Conservation (phyloP, 2,888 invertebrate species). For the Stenodera caucasica region DNA sequence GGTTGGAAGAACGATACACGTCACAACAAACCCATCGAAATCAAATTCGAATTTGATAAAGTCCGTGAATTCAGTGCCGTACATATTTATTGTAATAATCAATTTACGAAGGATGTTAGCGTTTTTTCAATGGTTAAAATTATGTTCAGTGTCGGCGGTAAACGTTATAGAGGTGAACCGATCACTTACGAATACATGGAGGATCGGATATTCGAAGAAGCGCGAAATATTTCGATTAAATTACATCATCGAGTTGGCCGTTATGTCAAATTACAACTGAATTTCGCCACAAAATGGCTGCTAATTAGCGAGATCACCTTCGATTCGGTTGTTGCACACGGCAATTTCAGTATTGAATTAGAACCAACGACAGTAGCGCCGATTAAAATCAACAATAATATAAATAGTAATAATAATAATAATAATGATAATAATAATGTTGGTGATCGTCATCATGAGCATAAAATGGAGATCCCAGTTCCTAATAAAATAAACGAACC, state of each 20-base stretch:
- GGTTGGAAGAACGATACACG: slow-evolving; percentile 85
- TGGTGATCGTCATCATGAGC: slow-evolving; percentile 55
- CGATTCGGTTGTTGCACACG: slow-evolving; percentile 75
- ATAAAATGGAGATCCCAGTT: slow-evolving; percentile 64
- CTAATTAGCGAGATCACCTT: slow-evolving; percentile 89
- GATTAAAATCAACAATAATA: slow-evolving; percentile 54
- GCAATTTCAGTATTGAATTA: slow-evolving; percentile 73
- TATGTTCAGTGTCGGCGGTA: slow-evolving; percentile 79
- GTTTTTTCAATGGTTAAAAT: slow-evolving; percentile 79
- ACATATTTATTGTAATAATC: slow-evolving; percentile 82
- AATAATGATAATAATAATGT: slow-evolving; percentile 37
- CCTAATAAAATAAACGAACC: slow-evolving; percentile 71
- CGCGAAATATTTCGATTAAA: slow-evolving; percentile 79
- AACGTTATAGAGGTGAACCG: slow-evolving; percentile 71
- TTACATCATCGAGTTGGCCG: slow-evolving; percentile 79
- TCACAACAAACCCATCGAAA: slow-evolving; percentile 64
- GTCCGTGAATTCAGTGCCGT: slow-evolving; percentile 84
- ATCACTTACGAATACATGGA: slow-evolving; percentile 72
- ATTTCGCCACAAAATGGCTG: slow-evolving; percentile 84
- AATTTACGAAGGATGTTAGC: slow-evolving; percentile 81
- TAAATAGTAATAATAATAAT: background rate
- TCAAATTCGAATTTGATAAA: slow-evolving; percentile 82
- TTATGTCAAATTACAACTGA: slow-evolving; percentile 76
- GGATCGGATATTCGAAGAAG: slow-evolving; percentile 78
- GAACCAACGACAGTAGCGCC: slow-evolving; percentile 60